Percentiles rank a stretch among this genome's conserved stretches.
These are phyloP conservation scores for Phoenicopterus ruber DNA, from an alignment of 2,113 vertebrate genomes.

Conservation along the genomic window DNA sequence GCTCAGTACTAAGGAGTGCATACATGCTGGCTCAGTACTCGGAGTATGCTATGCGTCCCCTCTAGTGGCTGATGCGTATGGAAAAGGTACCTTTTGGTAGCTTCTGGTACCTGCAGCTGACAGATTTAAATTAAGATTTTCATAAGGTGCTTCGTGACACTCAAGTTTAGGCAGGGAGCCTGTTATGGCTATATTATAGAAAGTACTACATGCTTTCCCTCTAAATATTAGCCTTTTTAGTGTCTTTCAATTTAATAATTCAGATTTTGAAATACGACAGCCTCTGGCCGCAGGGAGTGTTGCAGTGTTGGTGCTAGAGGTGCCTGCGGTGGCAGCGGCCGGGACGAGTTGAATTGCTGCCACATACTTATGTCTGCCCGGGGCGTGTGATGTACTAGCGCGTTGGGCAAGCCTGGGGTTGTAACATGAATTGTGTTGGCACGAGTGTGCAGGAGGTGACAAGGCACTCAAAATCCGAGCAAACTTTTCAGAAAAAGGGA, in stretches of 20 bases:
- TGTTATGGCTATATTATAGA: neutral
- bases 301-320: neutral
- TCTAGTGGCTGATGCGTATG: neutral
- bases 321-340: accelerated
- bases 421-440: neutral
- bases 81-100: neutral
- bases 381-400: neutral
- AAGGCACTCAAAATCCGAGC: accelerated
- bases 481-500: neutral
- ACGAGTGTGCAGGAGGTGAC: neutral
- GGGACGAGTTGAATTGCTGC: neutral
- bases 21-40: neutral
- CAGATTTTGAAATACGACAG: neutral
- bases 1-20: neutral
- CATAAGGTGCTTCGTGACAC: neutral
- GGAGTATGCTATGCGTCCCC: neutral
- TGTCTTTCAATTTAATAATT: neutral
- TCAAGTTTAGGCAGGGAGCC: neutral
- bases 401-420: neutral
- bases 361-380: accelerated
- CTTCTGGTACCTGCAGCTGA: neutral
- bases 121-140: neutral
- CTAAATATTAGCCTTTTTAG: neutral
- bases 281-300: neutral
- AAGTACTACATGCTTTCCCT: neutral